Percentiles rank a stretch among this genome's conserved stretches.
Conservation (phyloP, 2,797 vertebrate species). For the Parambassis ranga region DNA sequence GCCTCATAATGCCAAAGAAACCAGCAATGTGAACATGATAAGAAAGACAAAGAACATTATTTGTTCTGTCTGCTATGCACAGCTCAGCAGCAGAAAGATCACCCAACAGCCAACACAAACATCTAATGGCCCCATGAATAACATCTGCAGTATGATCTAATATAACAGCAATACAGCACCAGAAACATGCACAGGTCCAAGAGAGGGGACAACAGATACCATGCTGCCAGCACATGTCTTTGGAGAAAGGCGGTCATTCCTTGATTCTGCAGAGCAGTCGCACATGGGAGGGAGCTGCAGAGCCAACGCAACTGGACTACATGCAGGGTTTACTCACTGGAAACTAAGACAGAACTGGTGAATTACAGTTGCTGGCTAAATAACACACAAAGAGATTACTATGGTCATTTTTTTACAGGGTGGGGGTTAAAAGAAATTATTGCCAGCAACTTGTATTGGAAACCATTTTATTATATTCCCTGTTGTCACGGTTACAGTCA, state of each 20-base stretch:
- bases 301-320: conserved; percentile 28
- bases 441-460: conserved; percentile 16
- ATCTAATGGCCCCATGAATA: conserved; percentile 37
- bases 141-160: conserved; percentile 52
- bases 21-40: conserved; percentile 23
- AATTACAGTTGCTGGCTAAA: conserved; percentile 30
- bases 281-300: conserved; percentile 13
- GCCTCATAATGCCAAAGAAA: conserved; percentile 30
- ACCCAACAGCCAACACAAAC: conserved; percentile 48
- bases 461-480: conserved; percentile 10
- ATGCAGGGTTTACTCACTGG: conserved; percentile 25
- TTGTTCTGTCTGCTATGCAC: conserved; percentile 36
- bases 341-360: conserved; percentile 26
- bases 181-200: conserved; percentile 20
- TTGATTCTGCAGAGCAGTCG: neutral
- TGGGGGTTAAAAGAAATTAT: conserved; percentile 8
- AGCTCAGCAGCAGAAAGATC: conserved; percentile 23
- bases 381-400: conserved; percentile 11
- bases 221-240: neutral
- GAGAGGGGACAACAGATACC: conserved; percentile 9
- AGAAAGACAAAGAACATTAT: conserved; percentile 45
- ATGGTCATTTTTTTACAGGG: conserved; percentile 1
- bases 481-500: conserved; percentile 20
- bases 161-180: conserved; percentile 20
- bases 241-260: neutral